A percentile compares a stretch with the other conserved stretches of the same genome.
These are phyloP conservation scores for Orientallactaga sibirica DNA, from an alignment of 2,797 vertebrate genomes.

Conservation along the genomic window DNA sequence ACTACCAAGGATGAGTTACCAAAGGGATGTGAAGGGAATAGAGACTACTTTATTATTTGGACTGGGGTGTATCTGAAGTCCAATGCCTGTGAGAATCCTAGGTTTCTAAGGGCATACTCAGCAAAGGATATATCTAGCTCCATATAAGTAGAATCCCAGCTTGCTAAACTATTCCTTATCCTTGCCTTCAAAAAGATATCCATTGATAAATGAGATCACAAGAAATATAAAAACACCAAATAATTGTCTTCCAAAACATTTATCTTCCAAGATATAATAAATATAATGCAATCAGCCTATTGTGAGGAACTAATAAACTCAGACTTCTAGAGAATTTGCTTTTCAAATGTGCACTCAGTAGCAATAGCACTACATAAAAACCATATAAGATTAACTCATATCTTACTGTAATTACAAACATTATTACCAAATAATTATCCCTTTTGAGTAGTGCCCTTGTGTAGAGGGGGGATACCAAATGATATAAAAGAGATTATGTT, in stretches of 20 bases:
- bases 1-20: no score
- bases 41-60: no score
- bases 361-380: not conserved
- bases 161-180: no score
- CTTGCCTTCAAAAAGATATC: not conserved
- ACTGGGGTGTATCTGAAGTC: no score
- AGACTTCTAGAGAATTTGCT: not conserved
- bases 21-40: no score
- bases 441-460: not conserved
- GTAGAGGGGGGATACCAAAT: not conserved
- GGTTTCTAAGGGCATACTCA: no score
- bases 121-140: no score
- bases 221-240: not conserved
- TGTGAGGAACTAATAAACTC: not conserved
- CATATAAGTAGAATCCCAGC: no score
- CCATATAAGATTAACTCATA: no score
- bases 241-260: not conserved
- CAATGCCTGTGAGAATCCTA: no score
- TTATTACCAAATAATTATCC: not conserved
- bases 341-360: not conserved
- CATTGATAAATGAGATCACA: not conserved
- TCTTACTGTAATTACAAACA: no score
- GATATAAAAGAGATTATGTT: not conserved
- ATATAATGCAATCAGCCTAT: not conserved
- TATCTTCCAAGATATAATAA: not conserved